Base-by-base conservation (phyloP, 2,797 vertebrate genomes). In the Neostethus bicornis region DNA sequence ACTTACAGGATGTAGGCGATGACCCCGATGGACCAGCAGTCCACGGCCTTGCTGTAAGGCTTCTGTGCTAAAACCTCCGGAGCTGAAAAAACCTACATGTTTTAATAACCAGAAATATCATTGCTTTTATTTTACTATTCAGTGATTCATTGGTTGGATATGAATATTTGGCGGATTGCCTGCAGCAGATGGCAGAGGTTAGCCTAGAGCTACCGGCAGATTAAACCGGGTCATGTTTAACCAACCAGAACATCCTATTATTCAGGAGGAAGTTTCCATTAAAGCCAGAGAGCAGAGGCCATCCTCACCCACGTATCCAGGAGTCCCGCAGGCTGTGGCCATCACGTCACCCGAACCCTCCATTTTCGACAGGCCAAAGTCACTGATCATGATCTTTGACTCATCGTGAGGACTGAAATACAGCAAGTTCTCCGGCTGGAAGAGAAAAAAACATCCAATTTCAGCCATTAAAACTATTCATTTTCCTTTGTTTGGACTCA, bases 1-100 rank as follows among this genome's bases (percentile, higher is more conserved):
- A 96, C 97, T 98, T 81, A 99, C 97, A 99, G 87, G 73, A 99
- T 99, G 58, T 99, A 99, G 52, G 97, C 94, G 1, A 99, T 99
- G 76, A 99, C 97, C 16, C 97, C 97, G 0, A 99, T 99, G 45
- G 97, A 99, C 97, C 97, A 99, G 87, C 97, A 99, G 84, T 99
- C 97, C 45, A 99, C 97, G 0, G 96, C 97, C 92, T 99, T 99
- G 89, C 97, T 98, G 91, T 99, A 99, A 1, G 97, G 96, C 69
- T 96, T 99, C 91, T 99, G 97, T 1, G 97, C 97, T 20, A 99
- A 89, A 35, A 99, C 96, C 79, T 99, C 97, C n/a, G 97, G 97
- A 86, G 97, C 97, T 99, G 87, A 10, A 73, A 70, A 12, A 37
- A 77, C 7, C n/a, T 1, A 65, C 32, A 51, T 25, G 11, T 35